A percentile compares a stretch with the other conserved stretches of the same genome.
Conservation (phyloP, 2,113 vertebrate species). For the Noturus placidus region DNA sequence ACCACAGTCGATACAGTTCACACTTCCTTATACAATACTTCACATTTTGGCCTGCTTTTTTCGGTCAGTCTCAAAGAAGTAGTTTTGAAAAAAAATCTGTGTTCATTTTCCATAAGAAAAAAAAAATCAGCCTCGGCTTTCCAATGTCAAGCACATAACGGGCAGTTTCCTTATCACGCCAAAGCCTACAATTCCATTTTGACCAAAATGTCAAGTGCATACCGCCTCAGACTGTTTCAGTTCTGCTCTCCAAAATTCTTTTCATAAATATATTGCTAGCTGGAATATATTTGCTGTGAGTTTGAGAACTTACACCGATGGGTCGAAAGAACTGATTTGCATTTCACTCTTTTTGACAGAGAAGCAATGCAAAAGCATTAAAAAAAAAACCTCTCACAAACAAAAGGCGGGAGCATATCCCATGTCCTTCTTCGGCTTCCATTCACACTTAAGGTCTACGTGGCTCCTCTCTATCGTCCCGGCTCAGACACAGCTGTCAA, state of each 20-base stretch:
- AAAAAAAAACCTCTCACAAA: constrained; percentile 25
- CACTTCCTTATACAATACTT: neutral
- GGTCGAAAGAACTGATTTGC: constrained; percentile 26
- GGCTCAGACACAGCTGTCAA: constrained; percentile 75
- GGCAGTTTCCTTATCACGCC: constrained; percentile 21
- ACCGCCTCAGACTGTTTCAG: neutral
- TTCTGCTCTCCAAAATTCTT: too few relatives aligned
- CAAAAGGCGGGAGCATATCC: constrained; percentile 47
- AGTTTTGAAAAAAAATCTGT: neutral
- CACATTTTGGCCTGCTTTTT: neutral
- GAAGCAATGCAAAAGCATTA: constrained; percentile 33
- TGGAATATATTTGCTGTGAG: neutral
- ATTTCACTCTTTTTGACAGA: constrained; percentile 35
- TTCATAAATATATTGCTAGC: neutral
- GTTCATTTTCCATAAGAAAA: neutral
- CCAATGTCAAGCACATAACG: constrained; percentile 5
- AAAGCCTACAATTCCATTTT: constrained; percentile 15
- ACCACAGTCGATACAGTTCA: neutral
- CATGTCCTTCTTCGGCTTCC: constrained; percentile 45
- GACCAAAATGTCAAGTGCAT: constrained; percentile 4
- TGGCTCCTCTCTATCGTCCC: constrained; percentile 56
- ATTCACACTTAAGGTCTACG: constrained; percentile 63
- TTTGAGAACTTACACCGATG: neutral
- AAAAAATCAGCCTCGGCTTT: too few relatives aligned
- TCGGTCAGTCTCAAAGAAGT: neutral